phyloP scores from a whole-genome alignment of 2,888 invertebrate species.

The Hipparchia sbordonii region DNA sequence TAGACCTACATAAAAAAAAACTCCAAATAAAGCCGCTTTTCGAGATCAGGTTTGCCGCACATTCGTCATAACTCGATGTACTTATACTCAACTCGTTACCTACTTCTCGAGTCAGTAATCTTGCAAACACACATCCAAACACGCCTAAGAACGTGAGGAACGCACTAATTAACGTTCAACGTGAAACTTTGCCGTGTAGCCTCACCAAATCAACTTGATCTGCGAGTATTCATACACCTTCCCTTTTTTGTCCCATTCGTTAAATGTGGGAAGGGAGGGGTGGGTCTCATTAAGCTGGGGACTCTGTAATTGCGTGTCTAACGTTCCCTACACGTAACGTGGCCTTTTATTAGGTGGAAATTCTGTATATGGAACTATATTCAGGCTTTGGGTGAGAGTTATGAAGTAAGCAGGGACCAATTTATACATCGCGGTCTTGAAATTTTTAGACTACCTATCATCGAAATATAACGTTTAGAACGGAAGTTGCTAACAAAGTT shows the following conservation, averaged over 20 bases:
- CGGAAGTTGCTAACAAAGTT: no score
- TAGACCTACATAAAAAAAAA: neutral
- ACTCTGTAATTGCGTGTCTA: slow-evolving; percentile 77
- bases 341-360: slow-evolving; percentile 82
- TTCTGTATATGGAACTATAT: slow-evolving; percentile 74
- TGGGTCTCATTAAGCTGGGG: slow-evolving; percentile 64
- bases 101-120: slow-evolving; percentile 55
- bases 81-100: slow-evolving; percentile 47
- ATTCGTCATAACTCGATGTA: slow-evolving; percentile 39
- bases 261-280: slow-evolving; percentile 55
- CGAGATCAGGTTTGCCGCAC: slow-evolving; percentile 32
- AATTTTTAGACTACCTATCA: neutral
- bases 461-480: no score
- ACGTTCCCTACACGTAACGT: slow-evolving; percentile 78
- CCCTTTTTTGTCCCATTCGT: slow-evolving; percentile 54
- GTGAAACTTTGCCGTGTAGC: slow-evolving; percentile 73
- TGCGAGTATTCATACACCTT: slow-evolving; percentile 59
- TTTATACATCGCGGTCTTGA: neutral
- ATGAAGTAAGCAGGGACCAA: slow-evolving; percentile 53
- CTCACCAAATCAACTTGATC: slow-evolving; percentile 65
- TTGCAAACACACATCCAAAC: slow-evolving; percentile 64
- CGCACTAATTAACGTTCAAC: slow-evolving; percentile 81
- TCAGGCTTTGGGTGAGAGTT: slow-evolving; percentile 62
- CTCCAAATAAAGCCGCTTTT: neutral
- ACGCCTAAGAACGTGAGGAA: slow-evolving; percentile 71